Base-by-base conservation (phyloP, 2,113 vertebrate species). In the Pleuronectes platessa region DNA sequence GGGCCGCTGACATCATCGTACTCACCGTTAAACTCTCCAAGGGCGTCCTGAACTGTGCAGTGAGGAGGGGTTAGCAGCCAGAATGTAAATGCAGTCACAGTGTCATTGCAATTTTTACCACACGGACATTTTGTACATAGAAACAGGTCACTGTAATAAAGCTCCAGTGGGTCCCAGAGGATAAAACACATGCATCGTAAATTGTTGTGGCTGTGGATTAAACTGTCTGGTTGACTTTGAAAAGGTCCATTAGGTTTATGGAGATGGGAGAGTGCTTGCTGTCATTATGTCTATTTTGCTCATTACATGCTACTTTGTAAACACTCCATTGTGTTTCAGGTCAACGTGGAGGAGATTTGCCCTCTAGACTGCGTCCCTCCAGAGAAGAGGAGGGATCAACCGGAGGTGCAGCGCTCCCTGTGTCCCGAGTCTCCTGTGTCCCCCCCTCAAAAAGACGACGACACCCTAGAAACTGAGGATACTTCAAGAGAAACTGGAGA, bases 301-400 rank as follows among this genome's bases (percentile, higher is more conserved):
- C 67, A 71, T 80, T 68, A 55, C 15, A 24, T 79, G 21, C 62
- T 42, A 66, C 23, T 81, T 73, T 76, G 18, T 20, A 78, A 87
- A 88, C 64, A 35, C 58, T 71, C 1, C 51, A 9, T 88, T 47
- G 47, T 85, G 35, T 86, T 90, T 83, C 82, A 94, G 93, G 79
- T 85, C 64, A 62, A 27, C 61, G 53, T 66, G 56, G 87, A 90
- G 67, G 79, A 90, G 67, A 63, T 69, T 67, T 72, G 55, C 13
- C 75, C 68, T 42, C 69, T 54, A 74, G 85, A 75, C 81, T 40
- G 42, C 58, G 79, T 37, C 47, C 56, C 40, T 55, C 76, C 0
- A 84, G 68, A 0, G 45, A 69, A 75, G 10, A 21, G 23, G 49
- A 55, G 31, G 8, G 53, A 51, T 70, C 81, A 81, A 26, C 47